Percentiles rank a stretch among this genome's conserved stretches.
phyloP scores from a whole-genome alignment of 2,888 invertebrate species.

The Standfussiana lucernea region DNA sequence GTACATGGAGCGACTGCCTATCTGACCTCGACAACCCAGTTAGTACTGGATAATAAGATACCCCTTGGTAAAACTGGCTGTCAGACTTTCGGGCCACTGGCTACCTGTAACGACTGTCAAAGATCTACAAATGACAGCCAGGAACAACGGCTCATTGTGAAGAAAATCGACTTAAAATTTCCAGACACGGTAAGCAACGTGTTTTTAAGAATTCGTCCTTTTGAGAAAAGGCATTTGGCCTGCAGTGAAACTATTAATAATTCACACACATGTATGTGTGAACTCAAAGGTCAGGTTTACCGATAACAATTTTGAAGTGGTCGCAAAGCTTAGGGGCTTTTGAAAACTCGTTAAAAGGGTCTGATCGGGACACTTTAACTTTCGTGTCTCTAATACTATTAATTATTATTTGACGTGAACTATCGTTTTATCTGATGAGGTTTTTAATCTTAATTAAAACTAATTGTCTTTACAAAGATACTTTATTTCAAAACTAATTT shows the following conservation, averaged over 20 bases:
- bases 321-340: constrained; percentile 5
- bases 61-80: background rate
- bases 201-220: background rate
- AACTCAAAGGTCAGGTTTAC: constrained; percentile 3
- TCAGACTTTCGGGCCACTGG: background rate
- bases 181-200: background rate
- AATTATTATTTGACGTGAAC: constrained; percentile 6
- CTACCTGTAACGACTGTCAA: background rate
- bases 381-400: constrained; percentile 7
- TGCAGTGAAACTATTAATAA: background rate
- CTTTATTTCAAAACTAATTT: background rate
- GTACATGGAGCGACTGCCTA: background rate
- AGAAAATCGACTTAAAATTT: background rate
- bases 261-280: background rate
- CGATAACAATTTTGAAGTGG: background rate
- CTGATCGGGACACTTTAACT: constrained; percentile 26
- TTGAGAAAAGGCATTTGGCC: background rate
- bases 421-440: background rate
- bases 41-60: background rate
- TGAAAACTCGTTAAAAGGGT: constrained; percentile 25
- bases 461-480: background rate
- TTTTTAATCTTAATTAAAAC: background rate
- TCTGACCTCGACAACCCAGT: background rate
- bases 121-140: background rate
- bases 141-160: background rate